These are phyloP conservation scores for Nymphicus hollandicus DNA, from an alignment of 2,113 vertebrate genomes.

Conservation along the genomic window DNA sequence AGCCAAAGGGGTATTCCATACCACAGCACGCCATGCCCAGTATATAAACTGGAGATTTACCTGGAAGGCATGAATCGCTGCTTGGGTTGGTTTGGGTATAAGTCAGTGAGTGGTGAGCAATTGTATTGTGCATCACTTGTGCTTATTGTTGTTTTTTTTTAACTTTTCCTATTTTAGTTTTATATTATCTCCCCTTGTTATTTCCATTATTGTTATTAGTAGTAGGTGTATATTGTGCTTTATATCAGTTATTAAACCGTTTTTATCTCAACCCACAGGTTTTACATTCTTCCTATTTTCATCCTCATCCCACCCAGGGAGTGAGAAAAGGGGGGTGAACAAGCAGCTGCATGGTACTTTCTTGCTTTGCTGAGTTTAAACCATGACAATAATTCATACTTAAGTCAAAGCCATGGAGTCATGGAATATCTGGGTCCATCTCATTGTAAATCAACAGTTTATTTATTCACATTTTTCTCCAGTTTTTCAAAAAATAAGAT, in stretches of 20 bases:
- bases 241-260: background rate
- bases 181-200: background rate
- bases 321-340: background rate
- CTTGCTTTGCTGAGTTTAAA: background rate
- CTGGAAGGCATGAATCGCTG: background rate
- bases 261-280: background rate
- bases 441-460: background rate
- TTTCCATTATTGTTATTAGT: background rate
- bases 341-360: background rate
- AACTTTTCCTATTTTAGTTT: background rate
- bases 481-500: background rate
- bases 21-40: background rate
- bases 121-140: background rate
- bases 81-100: background rate
- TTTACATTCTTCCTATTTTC: background rate
- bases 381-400: background rate
- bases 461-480: background rate
- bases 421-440: background rate
- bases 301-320: background rate
- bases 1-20: background rate
- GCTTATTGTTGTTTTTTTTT: background rate
- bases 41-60: background rate
- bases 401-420: background rate
- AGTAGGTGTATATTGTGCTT: background rate
- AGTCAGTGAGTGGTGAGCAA: background rate